Evolutionary conservation across 2,797 vertebrate species (phyloP).

Genomic region (Scolopax bukidnonensis): DNA sequence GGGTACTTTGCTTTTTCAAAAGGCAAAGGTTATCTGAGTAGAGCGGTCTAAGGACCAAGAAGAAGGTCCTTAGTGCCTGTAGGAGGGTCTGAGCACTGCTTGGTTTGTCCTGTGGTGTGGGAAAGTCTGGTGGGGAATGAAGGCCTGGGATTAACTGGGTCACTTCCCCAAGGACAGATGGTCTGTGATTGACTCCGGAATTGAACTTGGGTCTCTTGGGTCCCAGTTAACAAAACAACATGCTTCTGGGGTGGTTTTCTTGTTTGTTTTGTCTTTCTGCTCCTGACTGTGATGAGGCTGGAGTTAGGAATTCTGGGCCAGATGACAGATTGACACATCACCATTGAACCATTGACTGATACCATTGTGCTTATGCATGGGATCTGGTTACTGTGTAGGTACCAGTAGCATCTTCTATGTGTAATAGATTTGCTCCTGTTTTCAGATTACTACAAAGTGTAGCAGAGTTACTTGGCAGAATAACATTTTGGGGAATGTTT

Average conservation of each 20-base stretch:
- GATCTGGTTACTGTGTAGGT: background rate
- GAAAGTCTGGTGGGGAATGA: slow-evolving; percentile 29
- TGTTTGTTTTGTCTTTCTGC: slow-evolving; percentile 33
- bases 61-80: background rate
- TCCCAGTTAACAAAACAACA: slow-evolving; percentile 22
- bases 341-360: background rate
- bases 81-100: background rate
- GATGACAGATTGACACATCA: background rate
- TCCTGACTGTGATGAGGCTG: background rate
- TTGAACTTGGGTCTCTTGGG: slow-evolving; percentile 22
- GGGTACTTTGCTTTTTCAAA: background rate
- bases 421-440: background rate
- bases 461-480: background rate
- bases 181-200: background rate
- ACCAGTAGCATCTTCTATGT: background rate
- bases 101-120: background rate
- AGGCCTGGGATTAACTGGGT: background rate
- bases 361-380: background rate
- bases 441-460: background rate
- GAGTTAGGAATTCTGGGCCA: background rate
- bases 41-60: background rate
- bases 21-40: background rate
- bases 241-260: background rate
- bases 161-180: background rate
- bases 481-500: background rate